Evolutionary conservation across 2,888 invertebrate species (phyloP).

Genomic region (Oligia latruncula): DNA sequence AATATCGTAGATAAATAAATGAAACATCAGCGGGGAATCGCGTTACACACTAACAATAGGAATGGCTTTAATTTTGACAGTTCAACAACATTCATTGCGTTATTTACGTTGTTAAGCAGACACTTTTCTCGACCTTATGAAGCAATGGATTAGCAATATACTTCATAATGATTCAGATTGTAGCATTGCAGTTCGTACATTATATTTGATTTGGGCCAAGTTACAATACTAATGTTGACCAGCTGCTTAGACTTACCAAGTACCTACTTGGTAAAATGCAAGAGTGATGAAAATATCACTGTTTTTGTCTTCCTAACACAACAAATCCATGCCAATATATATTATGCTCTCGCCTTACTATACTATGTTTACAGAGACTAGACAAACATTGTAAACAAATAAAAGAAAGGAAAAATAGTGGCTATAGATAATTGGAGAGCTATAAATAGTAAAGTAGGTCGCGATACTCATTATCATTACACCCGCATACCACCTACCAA

Average conservation of each 20-base stretch:
- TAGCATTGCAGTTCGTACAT: not conserved
- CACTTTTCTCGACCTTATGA: not conserved
- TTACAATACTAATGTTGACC: conserved; percentile 15
- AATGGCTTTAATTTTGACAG: not conserved
- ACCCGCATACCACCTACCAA: conserved; percentile 58
- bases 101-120: not conserved
- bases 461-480: conserved; percentile 45
- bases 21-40: not conserved
- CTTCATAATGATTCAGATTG: not conserved
- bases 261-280: conserved; percentile 6
- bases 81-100: not conserved
- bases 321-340: conserved; percentile 11
- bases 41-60: not conserved
- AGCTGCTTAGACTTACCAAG: conserved; percentile 4
- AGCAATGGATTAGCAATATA: not conserved
- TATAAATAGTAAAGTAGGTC: conserved; percentile 45
- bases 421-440: conserved; percentile 5
- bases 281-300: not conserved
- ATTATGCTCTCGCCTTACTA: conserved; percentile 6
- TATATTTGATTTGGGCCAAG: not conserved
- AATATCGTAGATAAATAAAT: not conserved
- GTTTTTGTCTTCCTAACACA: not conserved
- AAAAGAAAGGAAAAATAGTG: conserved; percentile 6
- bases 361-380: not conserved
- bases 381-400: conserved; percentile 17